A percentile compares a stretch with the other conserved stretches of the same genome.
Conservation (phyloP, 2,113 vertebrate genomes). For the Hiodon tergisus region DNA sequence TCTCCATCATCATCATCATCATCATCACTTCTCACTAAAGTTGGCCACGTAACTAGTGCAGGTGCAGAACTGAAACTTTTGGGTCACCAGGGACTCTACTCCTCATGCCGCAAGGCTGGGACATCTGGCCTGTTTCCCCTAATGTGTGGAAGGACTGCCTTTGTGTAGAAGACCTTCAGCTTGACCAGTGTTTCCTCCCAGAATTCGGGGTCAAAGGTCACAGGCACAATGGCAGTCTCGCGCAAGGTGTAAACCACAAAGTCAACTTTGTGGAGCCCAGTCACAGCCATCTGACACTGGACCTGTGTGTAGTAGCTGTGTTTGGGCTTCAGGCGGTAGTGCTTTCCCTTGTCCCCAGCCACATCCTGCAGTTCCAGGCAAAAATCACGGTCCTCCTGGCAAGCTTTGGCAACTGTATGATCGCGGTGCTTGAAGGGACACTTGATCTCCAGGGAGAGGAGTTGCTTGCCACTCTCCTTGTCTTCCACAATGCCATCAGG, state of each 20-base stretch:
- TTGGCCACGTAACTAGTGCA: background rate
- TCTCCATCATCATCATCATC: background rate
- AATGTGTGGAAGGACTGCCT: slow-evolving; percentile 59
- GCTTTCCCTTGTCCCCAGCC: background rate
- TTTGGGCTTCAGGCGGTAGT: slow-evolving; percentile 57
- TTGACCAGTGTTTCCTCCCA: slow-evolving; percentile 60
- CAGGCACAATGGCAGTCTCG: slow-evolving; percentile 59
- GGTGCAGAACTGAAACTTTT: background rate
- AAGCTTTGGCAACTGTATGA: slow-evolving; percentile 58
- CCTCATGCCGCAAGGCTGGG: slow-evolving; percentile 42
- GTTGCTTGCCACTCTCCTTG: slow-evolving; percentile 32
- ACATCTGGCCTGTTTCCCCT: background rate
- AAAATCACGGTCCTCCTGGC: slow-evolving; percentile 63
- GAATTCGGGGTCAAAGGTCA: slow-evolving; percentile 56
- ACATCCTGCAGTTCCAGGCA: slow-evolving; percentile 56
- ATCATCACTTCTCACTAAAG: background rate
- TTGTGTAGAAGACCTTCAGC: slow-evolving; percentile 65
- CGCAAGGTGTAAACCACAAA: slow-evolving; percentile 64
- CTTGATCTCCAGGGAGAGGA: slow-evolving; percentile 73
- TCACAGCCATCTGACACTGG: slow-evolving; percentile 69
- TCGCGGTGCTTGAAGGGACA: slow-evolving; percentile 74
- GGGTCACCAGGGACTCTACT: slow-evolving; percentile 28
- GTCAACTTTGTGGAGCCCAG: slow-evolving; percentile 52
- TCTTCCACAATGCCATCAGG: slow-evolving; percentile 72
- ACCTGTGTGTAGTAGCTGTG: slow-evolving; percentile 75